phyloP scores from a whole-genome alignment of 2,797 vertebrate species.

The Tiaroga cobitis region DNA sequence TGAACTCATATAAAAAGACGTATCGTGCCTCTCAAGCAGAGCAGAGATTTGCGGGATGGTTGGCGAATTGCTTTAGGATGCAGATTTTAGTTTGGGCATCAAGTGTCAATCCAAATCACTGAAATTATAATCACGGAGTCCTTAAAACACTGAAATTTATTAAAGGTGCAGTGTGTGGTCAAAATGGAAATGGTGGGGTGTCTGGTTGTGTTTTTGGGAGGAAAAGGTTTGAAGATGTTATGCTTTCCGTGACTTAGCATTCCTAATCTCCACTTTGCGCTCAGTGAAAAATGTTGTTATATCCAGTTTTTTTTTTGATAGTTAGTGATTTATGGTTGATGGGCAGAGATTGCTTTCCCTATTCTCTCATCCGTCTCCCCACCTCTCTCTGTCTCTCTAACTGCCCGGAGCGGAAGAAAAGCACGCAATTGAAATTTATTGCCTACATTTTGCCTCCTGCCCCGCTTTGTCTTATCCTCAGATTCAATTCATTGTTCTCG shows the following conservation, averaged over 20 bases:
- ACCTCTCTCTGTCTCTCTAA: slow-evolving; percentile 17
- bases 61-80: background rate
- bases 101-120: slow-evolving; percentile 20
- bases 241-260: background rate
- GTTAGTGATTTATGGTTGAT: slow-evolving; percentile 37
- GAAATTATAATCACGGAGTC: background rate
- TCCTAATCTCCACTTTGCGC: slow-evolving; percentile 7
- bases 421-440: slow-evolving; percentile 46
- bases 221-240: slow-evolving; percentile 9
- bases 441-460: slow-evolving; percentile 36
- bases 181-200: background rate
- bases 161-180: background rate
- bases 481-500: slow-evolving; percentile 42
- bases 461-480: slow-evolving; percentile 33
- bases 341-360: slow-evolving; percentile 34
- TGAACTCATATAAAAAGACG: slow-evolving; percentile 27
- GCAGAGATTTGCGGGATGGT: slow-evolving; percentile 2
- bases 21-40: slow-evolving; percentile 20
- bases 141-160: background rate
- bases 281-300: slow-evolving; percentile 33
- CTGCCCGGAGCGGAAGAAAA: slow-evolving; percentile 33
- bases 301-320: background rate
- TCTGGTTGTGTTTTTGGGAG: background rate
- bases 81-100: slow-evolving; percentile 1
- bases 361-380: slow-evolving; percentile 37